Evolutionary conservation across 2,888 invertebrate species (phyloP).

Genomic region (Unio delphinus): DNA sequence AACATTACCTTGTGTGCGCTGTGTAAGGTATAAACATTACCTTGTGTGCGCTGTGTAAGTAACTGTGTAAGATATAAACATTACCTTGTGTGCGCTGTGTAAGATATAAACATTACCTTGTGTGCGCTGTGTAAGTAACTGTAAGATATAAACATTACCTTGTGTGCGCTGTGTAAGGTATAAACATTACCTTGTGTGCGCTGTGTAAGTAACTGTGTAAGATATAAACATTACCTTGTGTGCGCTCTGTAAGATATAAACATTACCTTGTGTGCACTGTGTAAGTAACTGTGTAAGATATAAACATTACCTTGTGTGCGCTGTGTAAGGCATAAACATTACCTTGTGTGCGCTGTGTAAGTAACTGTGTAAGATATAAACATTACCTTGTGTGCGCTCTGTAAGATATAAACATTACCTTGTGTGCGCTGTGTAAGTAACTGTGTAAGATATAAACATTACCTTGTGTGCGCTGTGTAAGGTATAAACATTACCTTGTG

Average conservation of each 20-base stretch:
- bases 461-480: conserved; percentile 62
- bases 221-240: no score
- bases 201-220: no score
- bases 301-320: conserved; percentile 58
- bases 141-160: no score
- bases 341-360: conserved; percentile 63
- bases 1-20: no score
- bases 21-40: conserved; percentile 34
- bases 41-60: conserved; percentile 59
- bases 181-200: no score
- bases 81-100: no score
- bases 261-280: no score
- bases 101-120: no score
- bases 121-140: no score
- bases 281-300: neutral
- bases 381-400: conserved; percentile 62
- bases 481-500: conserved; percentile 54
- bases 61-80: conserved; percentile 13
- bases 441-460: conserved; percentile 18
- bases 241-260: no score
- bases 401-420: conserved; percentile 52
- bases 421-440: conserved; percentile 57
- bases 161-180: no score
- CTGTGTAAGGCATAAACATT: conserved; percentile 45
- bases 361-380: no score